Conservation (phyloP, 1,140 invertebrate species). For the Apis cerana region DNA sequence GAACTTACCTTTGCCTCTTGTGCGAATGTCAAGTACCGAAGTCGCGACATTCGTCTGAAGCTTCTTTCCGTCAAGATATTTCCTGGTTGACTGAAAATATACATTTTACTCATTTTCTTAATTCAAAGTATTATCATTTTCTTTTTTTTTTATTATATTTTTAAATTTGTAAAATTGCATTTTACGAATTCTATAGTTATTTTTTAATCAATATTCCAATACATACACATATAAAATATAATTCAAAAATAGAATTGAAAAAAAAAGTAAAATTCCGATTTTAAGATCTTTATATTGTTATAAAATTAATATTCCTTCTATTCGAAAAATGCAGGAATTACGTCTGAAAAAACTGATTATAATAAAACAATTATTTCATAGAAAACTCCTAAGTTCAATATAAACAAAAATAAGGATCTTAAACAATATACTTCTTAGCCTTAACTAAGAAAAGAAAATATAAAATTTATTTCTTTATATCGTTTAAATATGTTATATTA, state of each 20-base stretch:
- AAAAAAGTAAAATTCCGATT: not conserved
- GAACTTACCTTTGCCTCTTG: conserved; percentile 48
- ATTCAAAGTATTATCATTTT: not conserved
- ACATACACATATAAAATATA: not conserved
- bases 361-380: conserved; percentile 21
- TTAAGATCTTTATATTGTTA: not conserved
- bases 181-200: not conserved
- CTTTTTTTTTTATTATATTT: not conserved
- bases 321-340: not conserved
- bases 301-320: not conserved
- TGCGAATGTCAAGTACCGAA: conserved; percentile 43
- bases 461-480: not conserved
- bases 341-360: not conserved
- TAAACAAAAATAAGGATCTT: conserved; percentile 10
- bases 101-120: not conserved
- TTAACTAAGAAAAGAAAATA: conserved; percentile 34
- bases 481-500: not conserved
- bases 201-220: not conserved
- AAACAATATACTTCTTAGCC: not conserved
- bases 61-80: conserved; percentile 32
- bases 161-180: not conserved
- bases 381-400: not conserved
- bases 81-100: conserved; percentile 21
- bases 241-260: not conserved
- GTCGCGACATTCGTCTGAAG: conserved; percentile 42